phyloP scores from a whole-genome alignment of 2,888 invertebrate species.

The Biston betularia region DNA sequence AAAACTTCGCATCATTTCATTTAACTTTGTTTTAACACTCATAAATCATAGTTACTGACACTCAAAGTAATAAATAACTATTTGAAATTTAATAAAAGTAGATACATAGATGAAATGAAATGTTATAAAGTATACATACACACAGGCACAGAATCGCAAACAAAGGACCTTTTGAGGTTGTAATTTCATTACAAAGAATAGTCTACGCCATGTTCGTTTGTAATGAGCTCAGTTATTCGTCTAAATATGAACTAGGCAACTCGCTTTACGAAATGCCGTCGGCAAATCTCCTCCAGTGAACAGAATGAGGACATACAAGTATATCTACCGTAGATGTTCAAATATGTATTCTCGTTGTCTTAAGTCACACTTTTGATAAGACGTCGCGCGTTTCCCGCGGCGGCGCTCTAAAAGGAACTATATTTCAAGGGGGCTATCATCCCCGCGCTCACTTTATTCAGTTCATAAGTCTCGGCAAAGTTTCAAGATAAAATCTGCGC shows the following conservation, averaged over 20 bases:
- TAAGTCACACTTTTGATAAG: slow-evolving; percentile 50
- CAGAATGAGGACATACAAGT: slow-evolving; percentile 25
- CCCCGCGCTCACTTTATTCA: slow-evolving; percentile 58
- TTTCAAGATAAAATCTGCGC: slow-evolving; percentile 68
- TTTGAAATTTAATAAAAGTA: slow-evolving; percentile 7
- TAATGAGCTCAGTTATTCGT: slow-evolving; percentile 10
- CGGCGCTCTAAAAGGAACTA: slow-evolving; percentile 50
- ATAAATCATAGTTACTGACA: slow-evolving; percentile 11
- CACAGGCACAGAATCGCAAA: not conserved
- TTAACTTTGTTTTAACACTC: slow-evolving; percentile 9
- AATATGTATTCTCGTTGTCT: slow-evolving; percentile 45
- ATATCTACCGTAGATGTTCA: slow-evolving; percentile 21
- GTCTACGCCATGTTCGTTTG: slow-evolving; percentile 3
- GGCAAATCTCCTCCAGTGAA: slow-evolving; percentile 27
- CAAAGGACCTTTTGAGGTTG: slow-evolving; percentile 7
- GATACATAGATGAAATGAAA: not conserved
- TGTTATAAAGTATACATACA: not conserved
- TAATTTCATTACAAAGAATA: slow-evolving; percentile 1
- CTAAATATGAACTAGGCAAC: slow-evolving; percentile 17
- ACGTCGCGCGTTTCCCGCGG: slow-evolving; percentile 51
- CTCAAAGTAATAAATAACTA: slow-evolving; percentile 2
- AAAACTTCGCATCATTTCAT: slow-evolving; percentile 4
- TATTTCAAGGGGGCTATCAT: slow-evolving; percentile 55
- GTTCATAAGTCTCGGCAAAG: slow-evolving; percentile 65
- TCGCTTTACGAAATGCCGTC: slow-evolving; percentile 13